A percentile compares a stretch with the other conserved stretches of the same genome.
phyloP scores from a whole-genome alignment of 1,140 invertebrate genomes.

The Apis cerana region DNA sequence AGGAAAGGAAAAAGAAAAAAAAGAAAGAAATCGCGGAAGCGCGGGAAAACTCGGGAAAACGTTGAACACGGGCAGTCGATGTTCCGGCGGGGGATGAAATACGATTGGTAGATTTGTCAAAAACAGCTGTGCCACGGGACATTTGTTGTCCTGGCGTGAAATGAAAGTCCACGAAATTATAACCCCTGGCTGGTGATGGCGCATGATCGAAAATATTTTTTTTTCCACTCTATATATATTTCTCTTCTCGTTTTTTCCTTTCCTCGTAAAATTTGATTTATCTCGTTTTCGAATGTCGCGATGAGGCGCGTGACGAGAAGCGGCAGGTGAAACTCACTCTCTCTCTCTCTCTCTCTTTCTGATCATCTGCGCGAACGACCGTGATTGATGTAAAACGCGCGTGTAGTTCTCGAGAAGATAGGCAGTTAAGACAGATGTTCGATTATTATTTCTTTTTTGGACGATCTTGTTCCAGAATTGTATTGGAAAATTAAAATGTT shows the following conservation, averaged over 20 bases:
- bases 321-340: not conserved
- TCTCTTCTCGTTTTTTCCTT: no score
- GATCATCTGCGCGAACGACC: not conserved
- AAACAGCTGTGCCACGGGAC: constrained; percentile 63
- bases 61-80: constrained; percentile 47
- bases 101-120: constrained; percentile 67
- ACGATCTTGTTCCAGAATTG: not conserved
- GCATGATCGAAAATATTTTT: constrained; percentile 10
- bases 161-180: constrained; percentile 62
- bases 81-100: constrained; percentile 58
- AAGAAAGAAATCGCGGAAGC: constrained; percentile 45
- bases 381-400: not conserved
- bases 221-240: no score
- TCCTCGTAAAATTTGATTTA: not conserved
- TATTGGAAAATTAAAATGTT: no score
- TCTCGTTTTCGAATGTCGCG: not conserved
- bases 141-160: constrained; percentile 59
- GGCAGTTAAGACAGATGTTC: constrained; percentile 3
- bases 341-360: not conserved
- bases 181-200: constrained; percentile 8
- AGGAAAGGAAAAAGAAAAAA: not conserved
- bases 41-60: constrained; percentile 20
- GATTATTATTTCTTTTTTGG: not conserved
- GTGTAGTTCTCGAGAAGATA: not conserved
- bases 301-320: not conserved